Evolutionary conservation across 1,140 invertebrate genomes (phyloP).

Genomic region (Arion vulgaris): DNA sequence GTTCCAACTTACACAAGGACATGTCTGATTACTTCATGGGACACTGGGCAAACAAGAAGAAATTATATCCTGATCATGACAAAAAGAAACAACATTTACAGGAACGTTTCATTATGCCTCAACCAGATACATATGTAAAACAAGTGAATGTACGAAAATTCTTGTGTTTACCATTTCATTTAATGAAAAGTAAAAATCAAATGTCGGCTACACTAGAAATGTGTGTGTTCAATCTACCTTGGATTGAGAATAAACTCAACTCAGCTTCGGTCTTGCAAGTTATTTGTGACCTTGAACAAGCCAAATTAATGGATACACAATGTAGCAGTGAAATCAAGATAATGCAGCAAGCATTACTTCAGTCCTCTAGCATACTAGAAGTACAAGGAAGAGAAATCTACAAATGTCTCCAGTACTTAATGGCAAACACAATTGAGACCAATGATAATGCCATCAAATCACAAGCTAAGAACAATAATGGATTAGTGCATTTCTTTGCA

Average conservation of each 20-base stretch:
- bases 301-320: slow-evolving; percentile 51
- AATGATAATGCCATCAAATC: background rate
- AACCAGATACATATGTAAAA: slow-evolving; percentile 62
- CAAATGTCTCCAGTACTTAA: slow-evolving; percentile 1
- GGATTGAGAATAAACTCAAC: slow-evolving; percentile 84
- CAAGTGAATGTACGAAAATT: slow-evolving; percentile 83
- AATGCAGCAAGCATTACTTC: slow-evolving; percentile 23
- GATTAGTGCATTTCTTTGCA: slow-evolving; percentile 74
- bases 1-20: slow-evolving; percentile 9
- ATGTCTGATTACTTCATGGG: slow-evolving; percentile 68
- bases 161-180: slow-evolving; percentile 40
- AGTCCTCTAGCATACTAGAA: background rate
- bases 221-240: slow-evolving; percentile 72
- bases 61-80: slow-evolving; percentile 48
- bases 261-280: slow-evolving; percentile 78
- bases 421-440: background rate
- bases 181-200: slow-evolving; percentile 32
- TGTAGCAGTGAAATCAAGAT: slow-evolving; percentile 77
- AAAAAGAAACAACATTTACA: slow-evolving; percentile 36
- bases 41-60: slow-evolving; percentile 69
- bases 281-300: slow-evolving; percentile 77
- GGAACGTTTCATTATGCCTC: slow-evolving; percentile 55
- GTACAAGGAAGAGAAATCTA: slow-evolving; percentile 13
- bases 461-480: background rate
- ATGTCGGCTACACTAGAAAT: slow-evolving; percentile 9